These are phyloP conservation scores for Trissonchulus latispiculum DNA, from an alignment of 2,888 invertebrate genomes.

Conservation along the genomic window DNA sequence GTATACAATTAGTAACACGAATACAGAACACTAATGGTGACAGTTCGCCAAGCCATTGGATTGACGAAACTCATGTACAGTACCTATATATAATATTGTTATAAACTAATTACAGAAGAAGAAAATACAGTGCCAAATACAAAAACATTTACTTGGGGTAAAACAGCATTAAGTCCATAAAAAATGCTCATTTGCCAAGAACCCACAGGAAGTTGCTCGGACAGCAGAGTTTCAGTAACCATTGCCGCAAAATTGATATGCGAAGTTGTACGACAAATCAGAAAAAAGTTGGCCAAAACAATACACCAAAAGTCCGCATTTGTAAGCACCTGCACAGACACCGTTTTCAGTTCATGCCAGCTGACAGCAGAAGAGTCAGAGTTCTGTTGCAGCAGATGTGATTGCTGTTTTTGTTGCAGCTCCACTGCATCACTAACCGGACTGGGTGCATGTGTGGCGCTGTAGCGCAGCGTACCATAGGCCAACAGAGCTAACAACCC, in stretches of 20 bases:
- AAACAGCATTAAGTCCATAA: conserved; percentile 26
- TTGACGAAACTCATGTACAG: no score
- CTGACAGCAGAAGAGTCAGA: neutral
- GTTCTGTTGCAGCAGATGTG: no score
- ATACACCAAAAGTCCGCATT: conserved; percentile 33
- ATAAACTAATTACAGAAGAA: no score
- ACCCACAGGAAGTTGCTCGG: conserved; percentile 37
- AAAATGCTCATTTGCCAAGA: conserved; percentile 34
- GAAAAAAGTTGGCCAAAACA: conserved; percentile 36
- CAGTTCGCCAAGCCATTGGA: no score
- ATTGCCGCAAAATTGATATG: conserved; percentile 43
- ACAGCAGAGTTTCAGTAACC: conserved; percentile 38
- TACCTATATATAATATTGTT: no score
- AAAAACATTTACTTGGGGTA: conserved; percentile 17
- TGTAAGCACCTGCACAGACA: neutral
- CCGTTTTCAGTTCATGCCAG: neutral
- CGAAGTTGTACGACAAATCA: conserved; percentile 32
- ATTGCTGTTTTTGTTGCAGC: no score
- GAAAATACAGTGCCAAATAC: no score
- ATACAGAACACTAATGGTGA: no score
- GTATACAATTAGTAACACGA: no score
- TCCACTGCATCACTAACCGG: no score
- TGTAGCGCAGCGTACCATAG: conserved; percentile 22
- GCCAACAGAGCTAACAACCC: conserved; percentile 38
- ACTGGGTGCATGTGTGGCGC: neutral